Percentiles rank a stretch among this genome's conserved stretches.
phyloP scores from a whole-genome alignment of 2,113 vertebrate species.

The Misgurnus anguillicaudatus region DNA sequence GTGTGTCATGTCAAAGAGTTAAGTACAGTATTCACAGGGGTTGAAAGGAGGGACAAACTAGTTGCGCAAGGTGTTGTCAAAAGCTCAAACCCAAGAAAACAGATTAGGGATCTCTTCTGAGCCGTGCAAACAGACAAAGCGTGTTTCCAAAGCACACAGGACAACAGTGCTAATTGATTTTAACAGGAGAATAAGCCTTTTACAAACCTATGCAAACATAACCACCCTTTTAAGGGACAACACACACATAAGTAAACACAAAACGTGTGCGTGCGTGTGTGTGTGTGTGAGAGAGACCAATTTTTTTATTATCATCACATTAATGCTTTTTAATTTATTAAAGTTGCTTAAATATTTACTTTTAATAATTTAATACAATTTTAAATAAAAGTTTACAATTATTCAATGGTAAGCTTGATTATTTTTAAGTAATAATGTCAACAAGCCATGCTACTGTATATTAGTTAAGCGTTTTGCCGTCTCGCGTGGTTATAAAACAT shows the following conservation, averaged over 20 bases:
- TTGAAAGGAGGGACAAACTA: not conserved
- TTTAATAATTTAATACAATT: no score
- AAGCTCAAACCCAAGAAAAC: not conserved
- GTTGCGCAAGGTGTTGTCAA: slow-evolving; percentile 38
- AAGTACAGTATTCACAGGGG: slow-evolving; percentile 3
- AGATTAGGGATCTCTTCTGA: slow-evolving; percentile 30
- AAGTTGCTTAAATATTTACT: no score
- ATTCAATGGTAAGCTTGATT: no score
- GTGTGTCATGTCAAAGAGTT: not conserved
- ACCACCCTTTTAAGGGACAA: not conserved
- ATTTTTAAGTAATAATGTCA: no score
- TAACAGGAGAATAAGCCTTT: not conserved
- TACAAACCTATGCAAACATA: slow-evolving; percentile 16
- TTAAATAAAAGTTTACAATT: no score
- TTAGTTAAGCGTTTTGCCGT: no score
- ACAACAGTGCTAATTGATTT: slow-evolving; percentile 32
- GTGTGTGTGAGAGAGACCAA: no score
- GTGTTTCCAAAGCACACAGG: not conserved
- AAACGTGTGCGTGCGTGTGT: no score
- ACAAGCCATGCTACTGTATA: no score
- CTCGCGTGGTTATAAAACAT: no score
- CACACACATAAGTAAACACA: not conserved
- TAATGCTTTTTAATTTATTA: no score
- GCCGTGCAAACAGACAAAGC: slow-evolving; percentile 29
- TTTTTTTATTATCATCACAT: no score